phyloP scores from a whole-genome alignment of 1,140 invertebrate genomes.

The Popillia japonica region DNA sequence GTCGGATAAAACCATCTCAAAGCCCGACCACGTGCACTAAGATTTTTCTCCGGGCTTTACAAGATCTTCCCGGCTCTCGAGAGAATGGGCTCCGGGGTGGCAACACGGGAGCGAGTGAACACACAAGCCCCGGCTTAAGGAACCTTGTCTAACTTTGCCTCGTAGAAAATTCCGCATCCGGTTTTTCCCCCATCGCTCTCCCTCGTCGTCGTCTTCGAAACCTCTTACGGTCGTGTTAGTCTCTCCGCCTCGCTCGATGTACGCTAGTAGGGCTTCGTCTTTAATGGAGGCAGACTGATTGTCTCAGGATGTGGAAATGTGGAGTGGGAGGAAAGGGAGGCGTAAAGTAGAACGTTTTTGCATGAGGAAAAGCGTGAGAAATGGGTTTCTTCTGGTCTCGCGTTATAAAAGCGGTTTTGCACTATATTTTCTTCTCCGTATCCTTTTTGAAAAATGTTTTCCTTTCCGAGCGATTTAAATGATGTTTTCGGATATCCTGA shows the following conservation, averaged over 20 bases:
- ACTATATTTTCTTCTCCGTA: too few species aligned
- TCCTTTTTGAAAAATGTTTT: too few species aligned
- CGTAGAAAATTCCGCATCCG: constrained; percentile 7
- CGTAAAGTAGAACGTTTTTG: too few species aligned
- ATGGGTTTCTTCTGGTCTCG: too few species aligned
- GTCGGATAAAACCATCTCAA: background rate
- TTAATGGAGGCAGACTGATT: background rate
- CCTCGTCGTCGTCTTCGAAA: background rate
- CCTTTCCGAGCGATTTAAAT: too few species aligned
- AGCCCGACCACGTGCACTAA: background rate
- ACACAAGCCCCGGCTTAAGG: background rate
- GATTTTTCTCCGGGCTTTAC: background rate
- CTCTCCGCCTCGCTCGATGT: background rate
- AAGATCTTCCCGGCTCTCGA: background rate
- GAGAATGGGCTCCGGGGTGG: background rate
- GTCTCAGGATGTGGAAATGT: background rate
- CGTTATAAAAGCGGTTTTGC: too few species aligned
- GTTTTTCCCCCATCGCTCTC: background rate
- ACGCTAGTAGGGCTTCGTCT: background rate
- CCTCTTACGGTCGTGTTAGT: background rate
- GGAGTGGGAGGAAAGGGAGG: background rate
- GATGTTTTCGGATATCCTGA: too few species aligned
- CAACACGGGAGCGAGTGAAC: background rate
- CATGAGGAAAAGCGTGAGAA: too few species aligned
- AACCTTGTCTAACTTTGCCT: constrained; percentile 4